Evolutionary conservation across 1,140 invertebrate species (phyloP).

Genomic region (Helicoverpa zea): DNA sequence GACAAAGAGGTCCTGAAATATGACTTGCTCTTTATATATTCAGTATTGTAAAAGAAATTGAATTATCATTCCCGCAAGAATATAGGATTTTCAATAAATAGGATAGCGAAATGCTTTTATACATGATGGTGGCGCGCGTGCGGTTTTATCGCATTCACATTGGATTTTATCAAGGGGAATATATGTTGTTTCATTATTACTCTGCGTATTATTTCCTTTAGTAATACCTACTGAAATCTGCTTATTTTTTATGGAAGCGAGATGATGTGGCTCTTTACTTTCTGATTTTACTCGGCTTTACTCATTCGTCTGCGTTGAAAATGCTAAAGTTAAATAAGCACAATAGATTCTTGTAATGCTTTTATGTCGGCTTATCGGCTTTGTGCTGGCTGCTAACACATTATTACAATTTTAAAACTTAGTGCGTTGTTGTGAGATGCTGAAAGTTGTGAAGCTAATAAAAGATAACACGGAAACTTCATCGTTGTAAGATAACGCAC

Average conservation of each 20-base stretch:
- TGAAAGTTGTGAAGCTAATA: conserved; percentile 26
- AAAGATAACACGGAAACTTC: conserved; percentile 26
- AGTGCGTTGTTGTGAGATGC: conserved; percentile 6
- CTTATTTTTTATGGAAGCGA: conserved; percentile 11
- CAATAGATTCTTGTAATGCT: background rate
- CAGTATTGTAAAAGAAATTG: conserved; percentile 42
- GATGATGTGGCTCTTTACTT: conserved; percentile 23
- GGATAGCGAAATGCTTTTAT: conserved; percentile 37
- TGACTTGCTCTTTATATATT: conserved; percentile 43
- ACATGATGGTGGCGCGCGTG: conserved; percentile 21
- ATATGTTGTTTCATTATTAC: conserved; percentile 35
- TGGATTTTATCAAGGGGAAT: conserved; percentile 18
- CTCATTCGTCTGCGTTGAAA: conserved; percentile 1
- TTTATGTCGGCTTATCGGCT: conserved; percentile 27
- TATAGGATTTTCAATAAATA: conserved; percentile 41
- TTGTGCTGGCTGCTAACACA: conserved; percentile 11
- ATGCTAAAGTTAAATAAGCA: conserved; percentile 1
- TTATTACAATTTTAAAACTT: conserved; percentile 28
- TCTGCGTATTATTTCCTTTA: conserved; percentile 18
- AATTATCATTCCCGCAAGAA: conserved; percentile 37
- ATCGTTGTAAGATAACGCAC: conserved; percentile 2
- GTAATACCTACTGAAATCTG: conserved; percentile 12
- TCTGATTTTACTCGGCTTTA: background rate
- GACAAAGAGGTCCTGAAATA: conserved; percentile 36
- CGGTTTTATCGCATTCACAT: conserved; percentile 28